Evolutionary conservation across 2,888 invertebrate species (phyloP).

Genomic region (Patella ulyssiponensis): DNA sequence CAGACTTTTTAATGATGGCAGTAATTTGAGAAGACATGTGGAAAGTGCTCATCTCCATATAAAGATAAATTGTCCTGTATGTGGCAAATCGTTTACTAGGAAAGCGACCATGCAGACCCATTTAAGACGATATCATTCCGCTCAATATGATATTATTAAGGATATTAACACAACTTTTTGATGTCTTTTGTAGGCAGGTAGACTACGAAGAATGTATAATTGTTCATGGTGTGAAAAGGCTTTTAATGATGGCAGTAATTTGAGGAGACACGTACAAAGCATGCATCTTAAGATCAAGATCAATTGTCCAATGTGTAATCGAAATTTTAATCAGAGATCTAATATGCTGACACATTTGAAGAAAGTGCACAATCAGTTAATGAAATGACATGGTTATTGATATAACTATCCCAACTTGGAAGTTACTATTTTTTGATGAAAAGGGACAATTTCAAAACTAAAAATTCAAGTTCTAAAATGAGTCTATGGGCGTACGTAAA

Average conservation of each 20-base stretch:
- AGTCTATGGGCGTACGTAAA: no score
- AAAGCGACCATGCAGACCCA: neutral
- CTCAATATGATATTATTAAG: no score
- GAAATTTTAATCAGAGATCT: neutral
- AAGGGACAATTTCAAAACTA: no score
- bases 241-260: slow-evolving; percentile 9
- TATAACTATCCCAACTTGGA: no score
- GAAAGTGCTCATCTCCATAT: neutral
- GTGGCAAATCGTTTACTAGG: neutral
- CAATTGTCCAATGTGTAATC: neutral
- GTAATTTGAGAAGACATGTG: neutral
- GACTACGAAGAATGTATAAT: neutral
- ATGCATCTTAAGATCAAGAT: neutral
- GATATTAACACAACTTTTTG: no score
- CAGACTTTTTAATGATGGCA: neutral
- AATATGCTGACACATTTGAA: neutral
- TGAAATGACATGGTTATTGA: no score
- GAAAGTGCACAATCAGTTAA: neutral
- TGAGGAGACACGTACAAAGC: neutral
- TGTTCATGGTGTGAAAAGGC: slow-evolving; percentile 1
- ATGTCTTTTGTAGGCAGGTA: neutral
- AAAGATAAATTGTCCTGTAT: neutral
- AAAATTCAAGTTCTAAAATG: no score
- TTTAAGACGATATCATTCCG: neutral
- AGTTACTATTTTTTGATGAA: no score